A percentile compares a stretch with the other conserved stretches of the same genome.
Evolutionary conservation across 2,113 vertebrate genomes (phyloP).

Genomic region (Galemys pyrenaicus): DNA sequence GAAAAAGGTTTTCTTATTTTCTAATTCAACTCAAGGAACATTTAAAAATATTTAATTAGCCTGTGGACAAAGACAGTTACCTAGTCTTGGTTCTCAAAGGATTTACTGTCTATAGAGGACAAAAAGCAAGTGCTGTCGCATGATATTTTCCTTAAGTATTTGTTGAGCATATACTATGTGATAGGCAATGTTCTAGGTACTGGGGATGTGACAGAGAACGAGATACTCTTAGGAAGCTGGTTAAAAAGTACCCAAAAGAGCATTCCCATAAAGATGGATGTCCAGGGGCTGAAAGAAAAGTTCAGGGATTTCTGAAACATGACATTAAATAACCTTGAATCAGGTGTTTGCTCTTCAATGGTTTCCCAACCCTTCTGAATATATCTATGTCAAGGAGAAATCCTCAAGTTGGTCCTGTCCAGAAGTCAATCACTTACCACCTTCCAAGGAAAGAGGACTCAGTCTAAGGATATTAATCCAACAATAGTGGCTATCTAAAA

Average conservation of each 20-base stretch:
- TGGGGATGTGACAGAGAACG: not conserved
- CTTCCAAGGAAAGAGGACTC: not conserved
- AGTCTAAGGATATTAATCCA: not conserved
- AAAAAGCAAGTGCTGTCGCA: not conserved
- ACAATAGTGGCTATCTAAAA: not conserved
- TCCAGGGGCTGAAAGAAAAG: not conserved
- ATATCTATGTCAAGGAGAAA: not conserved
- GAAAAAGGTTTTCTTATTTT: not conserved
- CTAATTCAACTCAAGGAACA: conserved; percentile 23
- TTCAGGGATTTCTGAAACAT: not conserved
- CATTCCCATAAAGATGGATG: not conserved
- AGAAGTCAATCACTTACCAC: not conserved
- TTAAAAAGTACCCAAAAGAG: not conserved
- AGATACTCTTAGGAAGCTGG: not conserved
- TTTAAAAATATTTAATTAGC: not conserved
- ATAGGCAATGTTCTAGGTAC: not conserved
- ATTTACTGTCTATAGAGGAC: not conserved
- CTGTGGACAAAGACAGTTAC: not conserved
- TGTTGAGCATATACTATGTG: not conserved
- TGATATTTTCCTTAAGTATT: not conserved
- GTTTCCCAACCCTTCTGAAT: not conserved
- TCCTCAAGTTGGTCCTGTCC: not conserved
- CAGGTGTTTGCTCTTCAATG: not conserved
- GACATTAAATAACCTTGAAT: not conserved
- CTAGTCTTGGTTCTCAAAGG: not conserved